Evolutionary conservation across 2,888 invertebrate species (phyloP).

Genomic region (Apotomis betuletana): DNA sequence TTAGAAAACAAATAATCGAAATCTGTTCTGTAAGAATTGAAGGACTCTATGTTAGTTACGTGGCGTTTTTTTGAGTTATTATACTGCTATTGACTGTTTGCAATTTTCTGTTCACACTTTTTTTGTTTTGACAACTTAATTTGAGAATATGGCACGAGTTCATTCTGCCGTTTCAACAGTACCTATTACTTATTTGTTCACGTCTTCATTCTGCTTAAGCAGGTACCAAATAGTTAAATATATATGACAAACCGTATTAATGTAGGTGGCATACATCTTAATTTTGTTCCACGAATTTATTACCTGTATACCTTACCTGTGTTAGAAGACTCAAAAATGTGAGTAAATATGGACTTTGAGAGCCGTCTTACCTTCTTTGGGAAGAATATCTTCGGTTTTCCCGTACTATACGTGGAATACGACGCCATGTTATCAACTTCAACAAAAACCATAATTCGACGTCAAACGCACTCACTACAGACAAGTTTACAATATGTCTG

Average conservation of each 20-base stretch:
- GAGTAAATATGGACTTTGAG: constrained; percentile 21
- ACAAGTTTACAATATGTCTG: constrained; percentile 62
- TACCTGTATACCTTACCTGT: background rate
- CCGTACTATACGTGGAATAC: constrained; percentile 75
- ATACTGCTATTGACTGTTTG: background rate
- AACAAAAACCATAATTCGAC: constrained; percentile 80
- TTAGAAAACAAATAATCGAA: background rate
- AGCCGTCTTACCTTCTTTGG: constrained; percentile 76
- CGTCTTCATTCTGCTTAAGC: too few species aligned
- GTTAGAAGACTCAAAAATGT: constrained; percentile 1
- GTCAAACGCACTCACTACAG: constrained; percentile 67
- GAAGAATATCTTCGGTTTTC: constrained; percentile 81
- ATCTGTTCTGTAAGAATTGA: constrained; percentile 17
- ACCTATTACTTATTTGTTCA: too few species aligned
- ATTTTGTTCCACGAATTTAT: constrained; percentile 6
- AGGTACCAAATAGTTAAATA: too few species aligned
- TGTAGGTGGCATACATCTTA: background rate
- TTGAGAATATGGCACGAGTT: background rate
- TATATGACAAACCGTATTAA: background rate
- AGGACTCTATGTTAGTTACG: background rate
- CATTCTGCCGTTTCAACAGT: background rate
- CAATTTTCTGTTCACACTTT: background rate
- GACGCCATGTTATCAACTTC: constrained; percentile 81
- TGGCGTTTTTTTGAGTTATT: background rate
- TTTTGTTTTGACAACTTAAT: background rate